Evolutionary conservation across 2,113 vertebrate genomes (phyloP).

Genomic region (Onychostruthus taczanowskii): DNA sequence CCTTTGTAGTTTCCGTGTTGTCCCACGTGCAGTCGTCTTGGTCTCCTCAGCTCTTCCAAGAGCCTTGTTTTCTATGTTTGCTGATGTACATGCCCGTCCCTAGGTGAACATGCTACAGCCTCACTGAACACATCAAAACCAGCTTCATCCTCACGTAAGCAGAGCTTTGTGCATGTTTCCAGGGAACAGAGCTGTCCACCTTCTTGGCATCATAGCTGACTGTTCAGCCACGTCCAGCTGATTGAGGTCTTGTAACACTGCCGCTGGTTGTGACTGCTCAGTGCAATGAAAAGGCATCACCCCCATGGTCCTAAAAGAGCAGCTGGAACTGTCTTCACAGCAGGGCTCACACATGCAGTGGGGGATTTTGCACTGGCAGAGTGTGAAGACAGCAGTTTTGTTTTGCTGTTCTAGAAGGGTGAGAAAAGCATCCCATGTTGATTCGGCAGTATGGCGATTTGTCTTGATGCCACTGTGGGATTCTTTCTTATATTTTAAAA

Average conservation of each 20-base stretch:
- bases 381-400: background rate
- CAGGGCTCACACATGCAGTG: background rate
- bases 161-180: background rate
- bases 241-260: background rate
- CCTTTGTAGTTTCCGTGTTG: background rate
- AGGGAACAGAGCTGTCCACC: background rate
- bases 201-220: rapidly evolving
- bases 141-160: background rate
- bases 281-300: rapidly evolving
- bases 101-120: rapidly evolving
- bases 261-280: background rate
- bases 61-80: background rate
- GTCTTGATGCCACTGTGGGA: background rate
- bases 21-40: rapidly evolving
- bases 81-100: background rate
- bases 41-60: background rate
- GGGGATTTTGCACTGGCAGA: background rate
- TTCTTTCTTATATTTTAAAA: background rate
- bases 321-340: background rate
- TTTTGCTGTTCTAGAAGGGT: background rate
- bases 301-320: background rate
- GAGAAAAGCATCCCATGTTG: background rate
- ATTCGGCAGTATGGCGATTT: background rate
- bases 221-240: background rate
- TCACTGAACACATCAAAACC: background rate